These are phyloP conservation scores for Papilio glaucus DNA, from an alignment of 1,140 invertebrate genomes.

Conservation along the genomic window DNA sequence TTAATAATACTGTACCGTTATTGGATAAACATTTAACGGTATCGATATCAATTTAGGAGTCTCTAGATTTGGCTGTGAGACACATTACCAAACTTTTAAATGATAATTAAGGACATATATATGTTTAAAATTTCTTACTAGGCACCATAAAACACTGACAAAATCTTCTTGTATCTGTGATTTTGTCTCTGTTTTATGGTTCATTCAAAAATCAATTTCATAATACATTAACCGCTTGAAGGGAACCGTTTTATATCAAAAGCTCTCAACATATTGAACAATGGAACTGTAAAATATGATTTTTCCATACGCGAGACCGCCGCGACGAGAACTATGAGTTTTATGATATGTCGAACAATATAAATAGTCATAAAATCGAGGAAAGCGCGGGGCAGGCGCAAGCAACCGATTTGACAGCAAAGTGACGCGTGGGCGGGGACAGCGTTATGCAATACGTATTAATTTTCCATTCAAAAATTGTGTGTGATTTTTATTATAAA, in stretches of 20 bases:
- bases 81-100: too few relatives aligned
- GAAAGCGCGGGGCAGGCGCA: constrained; percentile 49
- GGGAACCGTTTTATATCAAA: constrained; percentile 1
- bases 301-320: constrained; percentile 27
- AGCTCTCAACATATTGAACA: constrained; percentile 19
- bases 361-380: constrained; percentile 60
- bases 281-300: constrained; percentile 31
- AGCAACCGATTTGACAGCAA: constrained; percentile 58
- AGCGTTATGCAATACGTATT: constrained; percentile 41
- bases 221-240: background rate
- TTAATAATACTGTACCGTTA: background rate
- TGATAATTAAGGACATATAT: too few relatives aligned
- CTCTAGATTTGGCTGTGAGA: too few relatives aligned
- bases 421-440: constrained; percentile 51
- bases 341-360: constrained; percentile 54
- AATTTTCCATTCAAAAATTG: constrained; percentile 1
- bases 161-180: too few relatives aligned
- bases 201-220: constrained; percentile 1
- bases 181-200: too few relatives aligned
- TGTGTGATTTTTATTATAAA: background rate
- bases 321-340: constrained; percentile 36
- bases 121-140: too few relatives aligned
- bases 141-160: too few relatives aligned
- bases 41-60: too few relatives aligned
- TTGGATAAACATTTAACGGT: background rate